Evolutionary conservation across 2,888 invertebrate genomes (phyloP), one percentile per base, ranked within the genome.

Genomic region (Amphiduros pacificus): DNA sequence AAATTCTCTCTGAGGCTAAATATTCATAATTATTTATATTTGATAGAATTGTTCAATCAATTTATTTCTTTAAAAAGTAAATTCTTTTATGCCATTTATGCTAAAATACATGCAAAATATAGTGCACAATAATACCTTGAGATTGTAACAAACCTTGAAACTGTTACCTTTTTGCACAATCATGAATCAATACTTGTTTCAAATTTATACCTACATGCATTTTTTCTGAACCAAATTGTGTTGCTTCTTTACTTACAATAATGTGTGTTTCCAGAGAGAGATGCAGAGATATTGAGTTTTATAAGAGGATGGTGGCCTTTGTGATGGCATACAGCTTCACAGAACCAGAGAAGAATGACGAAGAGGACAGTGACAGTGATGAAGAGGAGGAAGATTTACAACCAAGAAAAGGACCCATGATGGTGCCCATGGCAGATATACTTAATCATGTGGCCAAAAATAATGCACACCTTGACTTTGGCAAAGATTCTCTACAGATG

Each of bases 311-410:
- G 76, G 82, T 82, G 11, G 80, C 81, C 17, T 82, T 82, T 70
- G 76, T 82, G 20, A 82, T 82, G 82, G 79, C 82, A 1, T 82
- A 82, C 74, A 82, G 82, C 60, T 82, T 82, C 66, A 82, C 81
- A n/a, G 81, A 82, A 62, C 77, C 78, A 3, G 60, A 58, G 9
- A 59, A 63, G 5, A 54, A 29, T 24, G 52, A 62, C 11, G 52
- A 55, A 1, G 62, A 68, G 0, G 70, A 72, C 14, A 32, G 58
- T n/a, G 62, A 61, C 3, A 64, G 69, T 2, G 71, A 74, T n/a
- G 72, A 68, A 5, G 73, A 72, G 14, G 72, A 70, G 36, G 72
- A 69, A 14, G 70, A 67, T 14, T 69, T 62, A 1, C 66, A 63
- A 20, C 54, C 5, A 50, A 62, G 57, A 22, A n/a, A 74, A 1